Base-by-base conservation (phyloP, 2,888 invertebrate species). In the Subacronicta megacephala region DNA sequence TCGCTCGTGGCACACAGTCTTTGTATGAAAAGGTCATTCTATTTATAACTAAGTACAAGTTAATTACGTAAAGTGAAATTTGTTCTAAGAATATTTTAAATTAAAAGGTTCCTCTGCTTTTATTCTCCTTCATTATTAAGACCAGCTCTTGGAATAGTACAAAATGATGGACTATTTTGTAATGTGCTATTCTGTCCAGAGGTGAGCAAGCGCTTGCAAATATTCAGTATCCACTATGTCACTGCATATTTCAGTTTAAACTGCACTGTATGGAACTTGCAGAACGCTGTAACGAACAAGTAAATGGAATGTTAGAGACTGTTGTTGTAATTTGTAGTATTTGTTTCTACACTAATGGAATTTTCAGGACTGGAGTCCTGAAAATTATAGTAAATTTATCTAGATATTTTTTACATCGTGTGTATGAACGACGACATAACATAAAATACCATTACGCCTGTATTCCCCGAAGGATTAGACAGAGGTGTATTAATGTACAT, bases 161-260 rank as follows among this genome's bases (percentile, higher is more conserved):
- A 36, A 49, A 58, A 36, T 44, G 7, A 63, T 15, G 20, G 13
- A 49, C 18, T 12, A 36, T 58, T 51, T 59, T 29, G 29, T 37
- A 15, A 12, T 42, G 9, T 5, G 31, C 35, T 44, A 63, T 53
- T 41, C 10, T 31, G 43, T 29, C 36, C 33, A 41, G 6, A 46
- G 18, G 16, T 45, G 16, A n/a, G 15, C 16, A 42, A 47, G 35
- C 31, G 47, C 35, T 49, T 15, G 18, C 50, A 45, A 64, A 49
- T 65, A 65, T 49, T 49, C 37, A 20, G 35, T 37, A 52, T 33
- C 33, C 35, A 50, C 35, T 38, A 41, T 41, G 47, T 52, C 50
- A 29, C 42, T 59, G 58, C 70, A 70, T 70, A 66, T 70, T 70
- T 70, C 44, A 52, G 62, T 35, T 9, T 20, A 36, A 29, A 16